These are phyloP conservation scores for Manacus vitellinus DNA, from an alignment of 2,113 vertebrate species.

Conservation along the genomic window DNA sequence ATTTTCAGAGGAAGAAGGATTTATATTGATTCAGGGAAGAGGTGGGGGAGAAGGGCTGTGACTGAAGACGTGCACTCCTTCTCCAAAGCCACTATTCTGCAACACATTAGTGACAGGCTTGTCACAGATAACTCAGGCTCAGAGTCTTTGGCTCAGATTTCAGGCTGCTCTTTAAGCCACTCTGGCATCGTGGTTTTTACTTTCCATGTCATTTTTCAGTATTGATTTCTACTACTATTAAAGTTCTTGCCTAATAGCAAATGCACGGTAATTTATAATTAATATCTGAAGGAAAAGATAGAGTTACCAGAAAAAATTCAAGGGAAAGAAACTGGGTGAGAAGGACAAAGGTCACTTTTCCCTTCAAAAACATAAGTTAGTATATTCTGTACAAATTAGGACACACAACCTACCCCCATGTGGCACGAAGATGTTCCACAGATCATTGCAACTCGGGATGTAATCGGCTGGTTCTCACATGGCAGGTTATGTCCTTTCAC, in stretches of 20 bases:
- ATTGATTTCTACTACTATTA: conserved; percentile 66
- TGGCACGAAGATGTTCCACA: conserved; percentile 98
- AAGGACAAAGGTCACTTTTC: conserved; percentile 3
- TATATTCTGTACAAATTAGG: background rate
- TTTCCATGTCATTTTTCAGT: conserved; percentile 60
- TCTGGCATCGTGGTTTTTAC: conserved; percentile 41
- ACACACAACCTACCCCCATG: conserved; percentile 87
- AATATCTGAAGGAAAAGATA: conserved; percentile 51
- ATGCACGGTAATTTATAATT: conserved; percentile 61
- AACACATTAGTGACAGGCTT: conserved; percentile 50
- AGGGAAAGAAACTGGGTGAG: background rate
- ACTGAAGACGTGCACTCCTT: conserved; percentile 55
- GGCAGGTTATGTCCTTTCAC: conserved; percentile 83
- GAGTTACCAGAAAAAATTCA: background rate
- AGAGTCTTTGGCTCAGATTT: conserved; percentile 41
- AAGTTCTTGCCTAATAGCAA: conserved; percentile 52
- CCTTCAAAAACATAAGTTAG: background rate
- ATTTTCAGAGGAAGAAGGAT: conserved; percentile 69
- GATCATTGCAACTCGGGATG: conserved; percentile 89
- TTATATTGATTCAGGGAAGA: conserved; percentile 69
- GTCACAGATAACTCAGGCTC: conserved; percentile 28
- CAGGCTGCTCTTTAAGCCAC: conserved; percentile 52
- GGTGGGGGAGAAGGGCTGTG: conserved; percentile 23
- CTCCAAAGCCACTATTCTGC: conserved; percentile 33
- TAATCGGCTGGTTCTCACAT: conserved; percentile 87